Percentiles rank a stretch among this genome's conserved stretches.
Evolutionary conservation across 2,113 vertebrate species (phyloP).

Genomic region (Globicephala melas): DNA sequence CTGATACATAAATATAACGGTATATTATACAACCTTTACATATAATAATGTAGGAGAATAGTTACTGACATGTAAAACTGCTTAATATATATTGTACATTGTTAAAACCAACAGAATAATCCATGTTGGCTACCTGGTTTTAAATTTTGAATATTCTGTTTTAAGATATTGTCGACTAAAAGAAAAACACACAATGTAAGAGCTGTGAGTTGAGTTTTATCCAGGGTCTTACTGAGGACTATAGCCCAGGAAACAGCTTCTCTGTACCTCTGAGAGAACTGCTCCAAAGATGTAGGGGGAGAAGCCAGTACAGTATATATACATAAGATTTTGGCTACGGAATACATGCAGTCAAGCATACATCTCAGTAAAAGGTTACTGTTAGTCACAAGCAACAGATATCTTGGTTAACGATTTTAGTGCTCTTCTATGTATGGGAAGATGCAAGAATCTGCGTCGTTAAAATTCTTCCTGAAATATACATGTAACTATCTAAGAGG

Average conservation of each 20-base stretch:
- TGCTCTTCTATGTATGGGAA: neutral
- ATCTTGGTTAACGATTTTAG: neutral
- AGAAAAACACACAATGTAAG: neutral
- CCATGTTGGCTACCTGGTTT: neutral
- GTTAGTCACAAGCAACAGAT: neutral
- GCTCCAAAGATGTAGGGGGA: neutral
- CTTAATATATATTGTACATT: neutral
- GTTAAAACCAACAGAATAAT: neutral
- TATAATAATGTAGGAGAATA: neutral
- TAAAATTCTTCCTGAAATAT: neutral
- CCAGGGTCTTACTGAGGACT: neutral
- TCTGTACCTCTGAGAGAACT: neutral
- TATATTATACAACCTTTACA: neutral
- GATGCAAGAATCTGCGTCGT: neutral
- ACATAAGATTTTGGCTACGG: neutral
- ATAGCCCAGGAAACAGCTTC: neutral
- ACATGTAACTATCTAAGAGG: neutral
- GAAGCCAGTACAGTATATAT: neutral
- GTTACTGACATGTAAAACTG: neutral
- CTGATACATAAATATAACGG: neutral
- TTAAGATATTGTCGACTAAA: neutral
- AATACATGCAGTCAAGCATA: neutral
- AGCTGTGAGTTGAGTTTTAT: neutral
- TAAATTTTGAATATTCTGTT: neutral
- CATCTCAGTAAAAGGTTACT: neutral